These are phyloP conservation scores for Matsumyia berberina DNA, from an alignment of 2,888 invertebrate genomes.

Conservation along the genomic window DNA sequence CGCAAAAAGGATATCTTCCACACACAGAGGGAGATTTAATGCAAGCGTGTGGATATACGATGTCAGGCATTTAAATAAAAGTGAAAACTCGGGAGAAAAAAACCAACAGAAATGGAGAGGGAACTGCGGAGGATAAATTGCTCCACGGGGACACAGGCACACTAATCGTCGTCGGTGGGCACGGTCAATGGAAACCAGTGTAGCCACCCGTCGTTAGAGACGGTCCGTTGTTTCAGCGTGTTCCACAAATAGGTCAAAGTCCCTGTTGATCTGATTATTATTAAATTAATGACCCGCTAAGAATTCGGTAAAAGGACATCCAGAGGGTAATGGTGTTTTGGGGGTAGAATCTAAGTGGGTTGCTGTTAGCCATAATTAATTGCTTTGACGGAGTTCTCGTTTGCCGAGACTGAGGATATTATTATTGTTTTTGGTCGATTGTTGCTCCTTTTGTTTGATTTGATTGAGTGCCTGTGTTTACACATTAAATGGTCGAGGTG, in stretches of 20 bases:
- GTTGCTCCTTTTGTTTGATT: conserved; percentile 69
- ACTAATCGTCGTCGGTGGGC: conserved; percentile 48
- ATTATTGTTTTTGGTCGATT: conserved; percentile 71
- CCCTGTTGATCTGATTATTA: conserved; percentile 76
- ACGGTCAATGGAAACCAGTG: conserved; percentile 30
- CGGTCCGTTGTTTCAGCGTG: conserved; percentile 57
- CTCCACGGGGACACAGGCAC: conserved; percentile 47
- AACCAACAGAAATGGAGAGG: background rate
- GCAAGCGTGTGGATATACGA: conserved; percentile 58
- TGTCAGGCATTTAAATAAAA: conserved; percentile 57
- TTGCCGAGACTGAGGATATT: conserved; percentile 50
- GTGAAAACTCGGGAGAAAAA: conserved; percentile 26
- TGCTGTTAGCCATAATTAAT: conserved; percentile 73
- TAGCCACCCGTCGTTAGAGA: conserved; percentile 47
- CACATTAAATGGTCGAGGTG: conserved; percentile 61
- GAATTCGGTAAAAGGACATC: conserved; percentile 74
- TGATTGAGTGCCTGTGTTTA: conserved; percentile 65
- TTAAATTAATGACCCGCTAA: conserved; percentile 76
- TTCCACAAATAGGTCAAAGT: conserved; percentile 73
- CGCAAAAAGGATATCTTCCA: conserved; percentile 59
- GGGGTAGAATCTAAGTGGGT: conserved; percentile 36
- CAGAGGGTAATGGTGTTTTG: conserved; percentile 48
- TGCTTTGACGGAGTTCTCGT: conserved; percentile 51
- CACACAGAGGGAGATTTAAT: conserved; percentile 49
- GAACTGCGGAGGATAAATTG: conserved; percentile 44